These are phyloP conservation scores for Mesorhabditis sp. DNA, from an alignment of 2,888 invertebrate species.

Conservation along the genomic window DNA sequence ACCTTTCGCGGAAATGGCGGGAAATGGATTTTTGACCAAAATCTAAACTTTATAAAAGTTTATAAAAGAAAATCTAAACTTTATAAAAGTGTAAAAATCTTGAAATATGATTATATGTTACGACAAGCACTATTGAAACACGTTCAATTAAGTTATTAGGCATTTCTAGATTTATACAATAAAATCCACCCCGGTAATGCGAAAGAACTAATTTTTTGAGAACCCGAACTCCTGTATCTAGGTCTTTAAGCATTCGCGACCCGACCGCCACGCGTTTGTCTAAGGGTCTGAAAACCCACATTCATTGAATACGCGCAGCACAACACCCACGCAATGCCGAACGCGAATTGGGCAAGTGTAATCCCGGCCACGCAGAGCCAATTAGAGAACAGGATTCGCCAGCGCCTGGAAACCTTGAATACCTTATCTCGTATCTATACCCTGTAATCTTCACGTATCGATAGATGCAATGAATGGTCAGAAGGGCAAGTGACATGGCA, in stretches of 20 bases:
- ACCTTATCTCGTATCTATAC: not conserved
- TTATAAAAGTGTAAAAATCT: not conserved
- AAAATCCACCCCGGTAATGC: not conserved
- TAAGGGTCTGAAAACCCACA: too few species aligned
- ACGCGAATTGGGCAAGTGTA: too few species aligned
- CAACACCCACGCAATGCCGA: too few species aligned
- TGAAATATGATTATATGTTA: not conserved
- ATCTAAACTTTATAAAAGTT: not conserved
- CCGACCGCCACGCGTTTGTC: too few species aligned
- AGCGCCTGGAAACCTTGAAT: not conserved
- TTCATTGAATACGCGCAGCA: too few species aligned
- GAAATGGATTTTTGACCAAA: not conserved
- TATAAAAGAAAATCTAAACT: not conserved
- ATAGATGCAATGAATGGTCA: not conserved
- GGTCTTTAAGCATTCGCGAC: too few species aligned
- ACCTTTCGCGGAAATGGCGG: too few species aligned
- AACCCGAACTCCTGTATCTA: not conserved
- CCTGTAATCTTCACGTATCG: constrained; percentile 1
- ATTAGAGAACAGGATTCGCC: not conserved
- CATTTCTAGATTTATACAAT: not conserved
- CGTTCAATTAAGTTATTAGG: not conserved
- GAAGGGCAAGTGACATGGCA: constrained; percentile 1
- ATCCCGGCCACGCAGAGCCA: too few species aligned
- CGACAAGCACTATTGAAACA: not conserved
- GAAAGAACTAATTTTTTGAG: not conserved